These are phyloP conservation scores for Megalonaias nervosa DNA, from an alignment of 1,140 invertebrate species.

Conservation along the genomic window DNA sequence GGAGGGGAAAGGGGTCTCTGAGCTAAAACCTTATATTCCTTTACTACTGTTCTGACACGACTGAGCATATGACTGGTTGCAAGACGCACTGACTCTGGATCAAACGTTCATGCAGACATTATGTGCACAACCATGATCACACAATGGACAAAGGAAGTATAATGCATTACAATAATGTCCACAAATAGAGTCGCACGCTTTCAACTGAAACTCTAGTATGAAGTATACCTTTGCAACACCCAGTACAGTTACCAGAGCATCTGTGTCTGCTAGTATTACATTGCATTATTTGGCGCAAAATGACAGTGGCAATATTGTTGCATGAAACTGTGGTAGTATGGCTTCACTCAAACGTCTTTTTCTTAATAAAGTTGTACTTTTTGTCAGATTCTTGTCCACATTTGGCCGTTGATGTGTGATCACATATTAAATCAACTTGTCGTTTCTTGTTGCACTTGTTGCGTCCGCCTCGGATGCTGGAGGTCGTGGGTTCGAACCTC, in stretches of 20 bases:
- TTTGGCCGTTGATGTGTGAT: constrained; percentile 1
- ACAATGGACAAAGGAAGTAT: constrained; percentile 75
- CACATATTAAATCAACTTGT: constrained; percentile 10
- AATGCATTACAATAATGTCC: constrained; percentile 57
- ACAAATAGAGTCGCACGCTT: constrained; percentile 58
- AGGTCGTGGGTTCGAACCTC: no score
- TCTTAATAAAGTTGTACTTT: constrained; percentile 26
- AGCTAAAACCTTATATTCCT: no score
- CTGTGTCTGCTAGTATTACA: constrained; percentile 23
- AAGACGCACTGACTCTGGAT: constrained; percentile 75
- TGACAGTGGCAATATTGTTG: constrained; percentile 33
- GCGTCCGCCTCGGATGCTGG: no score
- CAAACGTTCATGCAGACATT: constrained; percentile 74
- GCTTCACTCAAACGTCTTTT: constrained; percentile 38
- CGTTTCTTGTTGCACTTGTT: constrained; percentile 6
- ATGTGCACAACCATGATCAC: constrained; percentile 75
- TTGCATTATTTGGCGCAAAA: constrained; percentile 19
- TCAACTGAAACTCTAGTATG: constrained; percentile 70
- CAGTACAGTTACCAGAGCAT: constrained; percentile 31
- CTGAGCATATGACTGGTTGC: constrained; percentile 71
- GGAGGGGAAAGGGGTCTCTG: no score
- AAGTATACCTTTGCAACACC: constrained; percentile 63
- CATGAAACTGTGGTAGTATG: constrained; percentile 14
- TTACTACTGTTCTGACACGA: no score
- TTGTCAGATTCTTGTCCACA: neutral